Base-by-base conservation (phyloP, 2,888 invertebrate genomes). In the Hyalella azteca region DNA sequence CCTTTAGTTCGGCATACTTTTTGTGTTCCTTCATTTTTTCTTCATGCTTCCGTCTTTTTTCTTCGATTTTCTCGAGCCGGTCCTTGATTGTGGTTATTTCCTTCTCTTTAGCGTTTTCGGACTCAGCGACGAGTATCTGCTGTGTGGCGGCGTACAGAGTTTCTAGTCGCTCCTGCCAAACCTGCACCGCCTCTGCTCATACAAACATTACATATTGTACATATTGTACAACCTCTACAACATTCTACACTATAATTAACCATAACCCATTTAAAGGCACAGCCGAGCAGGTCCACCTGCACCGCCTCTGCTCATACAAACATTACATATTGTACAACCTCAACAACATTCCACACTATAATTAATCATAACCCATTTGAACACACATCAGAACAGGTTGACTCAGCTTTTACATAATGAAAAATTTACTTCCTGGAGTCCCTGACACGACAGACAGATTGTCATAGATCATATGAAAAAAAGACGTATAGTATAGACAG, bases 131-230 rank as follows among this genome's bases (percentile, higher is more conserved):
- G 11, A 49, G 76, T 13, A 48, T 49, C 36, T 48, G 45, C 49
- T 76, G 48, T 0, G 39, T 36, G 15, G 48, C 66, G 39, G 26
- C 39, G 66, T 66, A 66, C 36, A 66, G 7, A 77, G 91, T 90
- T 36, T 85, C 92, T 90, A 79, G 88, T 84, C 78, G 84, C 77
- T 78, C 86, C 84, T 79, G 85, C 83, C 88, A 86, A 50, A 41
- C 39, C 78, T 79, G 32, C 40, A 26, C 73, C 81, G 78, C 87
- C 86, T 45, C 49, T 76, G 76, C 49, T 9, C 11, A 75, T 11
- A 54, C n/a, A 9, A 5, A 36, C 5, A 22, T 36, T 29, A 15
- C 11, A 5, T 36, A 36, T 13, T 26, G 3, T 13, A 26, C 11
- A 49, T 13, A 11, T 7, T 26, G 54, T 22, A 54, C 9, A 9